Evolutionary conservation across 2,888 invertebrate genomes (phyloP), one percentile per base, ranked within the genome.

Genomic region (Chrysopilus asiliformis): DNA sequence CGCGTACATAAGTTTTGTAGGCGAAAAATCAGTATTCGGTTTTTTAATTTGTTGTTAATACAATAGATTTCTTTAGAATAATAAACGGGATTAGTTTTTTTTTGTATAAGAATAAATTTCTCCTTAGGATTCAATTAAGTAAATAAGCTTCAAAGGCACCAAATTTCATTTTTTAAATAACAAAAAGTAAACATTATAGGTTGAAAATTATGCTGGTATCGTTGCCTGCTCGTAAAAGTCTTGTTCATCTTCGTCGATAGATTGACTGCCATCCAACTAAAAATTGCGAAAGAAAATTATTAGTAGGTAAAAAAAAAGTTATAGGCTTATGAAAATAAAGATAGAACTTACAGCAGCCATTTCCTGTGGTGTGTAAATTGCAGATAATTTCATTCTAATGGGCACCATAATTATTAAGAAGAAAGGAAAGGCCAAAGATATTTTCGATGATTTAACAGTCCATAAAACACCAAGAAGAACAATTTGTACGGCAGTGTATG

Each of bases 191-290:
- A n/a, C n/a, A n/a, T n/a, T n/a, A n/a, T n/a, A n/a, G n/a, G n/a
- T n/a, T n/a, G 12, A 12, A 27, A 16, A 12, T 32, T 34, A 84
- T 48, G 81, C 79, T 48, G 85, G 84, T 57, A 86, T 68, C 38
- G 80, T 82, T 42, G 90, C 87, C 67, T 90, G 84, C 52, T 85
- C 84, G 62, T 93, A 93, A 69, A 93, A 93, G 64, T 93, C 93
- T 7, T 86, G 87, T 58, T 91, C 93, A 57, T 87, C 84, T 55
- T 82, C 82, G 37, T 71, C 76, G 45, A 81, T 83, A 47, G 79
- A 77, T 58, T 83, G 82, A 49, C 74, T 78, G 49, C 87, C 86
- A 61, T 93, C 93, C 65, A 91, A 68, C 86, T 87, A 64, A 13
- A 58, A 25, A 26, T 13, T 32, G 32, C 28, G 32, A 35, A 32